phyloP scores from a whole-genome alignment of 2,797 vertebrate genomes.

The Scolopax bukidnonensis region DNA sequence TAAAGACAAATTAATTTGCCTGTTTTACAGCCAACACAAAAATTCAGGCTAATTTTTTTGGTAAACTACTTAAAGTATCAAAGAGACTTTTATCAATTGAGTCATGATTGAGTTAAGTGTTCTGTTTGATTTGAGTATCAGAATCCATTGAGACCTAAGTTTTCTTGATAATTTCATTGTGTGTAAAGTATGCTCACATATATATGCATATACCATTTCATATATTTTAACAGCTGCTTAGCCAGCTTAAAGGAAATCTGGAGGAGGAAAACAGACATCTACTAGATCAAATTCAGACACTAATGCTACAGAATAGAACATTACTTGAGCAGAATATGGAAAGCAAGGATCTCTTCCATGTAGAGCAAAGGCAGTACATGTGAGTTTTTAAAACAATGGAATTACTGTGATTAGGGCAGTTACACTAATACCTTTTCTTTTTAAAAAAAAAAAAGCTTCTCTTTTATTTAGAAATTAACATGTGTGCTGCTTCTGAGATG shows the following conservation, averaged over 20 bases:
- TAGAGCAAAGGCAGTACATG: slow-evolving; percentile 98
- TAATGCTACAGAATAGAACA: slow-evolving; percentile 96
- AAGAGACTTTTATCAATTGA: not conserved
- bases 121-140: not conserved
- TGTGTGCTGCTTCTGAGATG: not conserved
- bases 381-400: slow-evolving; percentile 76
- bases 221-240: slow-evolving; percentile 87
- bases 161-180: not conserved
- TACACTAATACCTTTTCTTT: not conserved
- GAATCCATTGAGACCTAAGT: not conserved
- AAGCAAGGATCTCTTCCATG: slow-evolving; percentile 98
- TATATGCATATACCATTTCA: slow-evolving; percentile 29
- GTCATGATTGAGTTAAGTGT: not conserved
- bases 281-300: slow-evolving; percentile 95
- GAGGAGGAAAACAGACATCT: slow-evolving; percentile 98
- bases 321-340: slow-evolving; percentile 97
- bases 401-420: not conserved
- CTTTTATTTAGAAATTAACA: not conserved
- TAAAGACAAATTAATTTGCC: not conserved
- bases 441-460: fast-evolving
- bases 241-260: slow-evolving; percentile 97
- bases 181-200: not conserved
- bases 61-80: not conserved
- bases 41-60: not conserved
- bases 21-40: not conserved